Conservation (phyloP, 2,797 vertebrate species). For the Rhinophrynus dorsalis region DNA sequence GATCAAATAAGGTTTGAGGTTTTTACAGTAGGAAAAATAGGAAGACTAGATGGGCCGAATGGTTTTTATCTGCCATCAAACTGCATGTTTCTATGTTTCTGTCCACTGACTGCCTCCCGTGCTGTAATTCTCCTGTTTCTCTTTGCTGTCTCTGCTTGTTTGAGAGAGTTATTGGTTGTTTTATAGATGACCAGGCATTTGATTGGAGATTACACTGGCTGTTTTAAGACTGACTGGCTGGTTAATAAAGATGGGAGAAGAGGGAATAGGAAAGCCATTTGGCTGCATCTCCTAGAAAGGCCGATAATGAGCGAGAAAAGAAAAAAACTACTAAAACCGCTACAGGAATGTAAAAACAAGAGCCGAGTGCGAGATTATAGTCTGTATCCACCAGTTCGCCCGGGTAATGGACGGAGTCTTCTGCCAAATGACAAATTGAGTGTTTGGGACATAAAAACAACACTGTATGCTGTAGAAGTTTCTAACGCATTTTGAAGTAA, state of each 20-base stretch:
- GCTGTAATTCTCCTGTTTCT: conserved; percentile 29
- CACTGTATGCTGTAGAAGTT: no score
- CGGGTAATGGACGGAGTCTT: conserved; percentile 7
- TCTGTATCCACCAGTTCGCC: conserved; percentile 1
- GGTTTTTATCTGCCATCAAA: no score
- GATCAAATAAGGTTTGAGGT: no score
- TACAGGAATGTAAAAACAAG: conserved; percentile 30
- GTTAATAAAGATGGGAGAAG: conserved; percentile 44
- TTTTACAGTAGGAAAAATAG: no score
- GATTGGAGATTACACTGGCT: conserved; percentile 47
- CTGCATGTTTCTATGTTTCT: no score
- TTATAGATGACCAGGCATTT: conserved; percentile 47
- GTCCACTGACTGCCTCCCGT: conserved; percentile 11
- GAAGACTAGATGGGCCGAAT: no score
- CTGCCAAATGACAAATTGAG: conserved; percentile 9
- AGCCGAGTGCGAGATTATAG: conserved; percentile 11
- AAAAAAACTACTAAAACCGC: conserved; percentile 3
- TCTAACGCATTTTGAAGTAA: no score
- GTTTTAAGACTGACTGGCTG: conserved; percentile 47
- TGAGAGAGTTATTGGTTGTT: conserved; percentile 46
- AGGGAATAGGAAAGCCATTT: conserved; percentile 48
- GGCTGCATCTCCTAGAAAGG: conserved; percentile 38
- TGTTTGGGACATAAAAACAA: conserved; percentile 19
- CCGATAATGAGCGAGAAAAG: conserved; percentile 29
- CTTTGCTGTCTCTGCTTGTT: conserved; percentile 41